Evolutionary conservation across 2,888 invertebrate species (phyloP).

Genomic region (Nomada hirtipes): DNA sequence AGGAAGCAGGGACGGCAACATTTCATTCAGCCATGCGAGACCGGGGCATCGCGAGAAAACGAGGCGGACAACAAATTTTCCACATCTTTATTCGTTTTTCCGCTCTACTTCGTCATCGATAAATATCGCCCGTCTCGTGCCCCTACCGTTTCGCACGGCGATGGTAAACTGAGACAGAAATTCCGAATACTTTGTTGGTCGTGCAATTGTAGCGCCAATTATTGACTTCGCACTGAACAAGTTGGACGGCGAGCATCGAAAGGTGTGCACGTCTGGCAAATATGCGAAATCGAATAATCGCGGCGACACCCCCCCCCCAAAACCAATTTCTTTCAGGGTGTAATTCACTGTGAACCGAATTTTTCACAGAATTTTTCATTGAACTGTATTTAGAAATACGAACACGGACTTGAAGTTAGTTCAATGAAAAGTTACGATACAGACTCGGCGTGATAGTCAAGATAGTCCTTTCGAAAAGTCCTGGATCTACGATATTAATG

Average conservation of each 20-base stretch:
- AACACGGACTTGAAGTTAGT: no score
- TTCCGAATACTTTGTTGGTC: not conserved
- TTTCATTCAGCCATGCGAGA: constrained; percentile 66
- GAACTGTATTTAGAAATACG: no score
- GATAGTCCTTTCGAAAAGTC: not conserved
- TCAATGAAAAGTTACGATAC: no score
- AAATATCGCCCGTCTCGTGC: constrained; percentile 58
- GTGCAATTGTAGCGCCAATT: not conserved
- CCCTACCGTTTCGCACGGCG: constrained; percentile 15
- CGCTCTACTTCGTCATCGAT: constrained; percentile 67
- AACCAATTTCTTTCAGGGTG: no score
- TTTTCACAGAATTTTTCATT: no score
- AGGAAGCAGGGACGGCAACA: constrained; percentile 51
- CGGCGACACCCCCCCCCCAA: not conserved
- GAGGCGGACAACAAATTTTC: constrained; percentile 68
- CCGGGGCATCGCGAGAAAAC: constrained; percentile 45
- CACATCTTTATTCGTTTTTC: constrained; percentile 63
- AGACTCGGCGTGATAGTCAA: no score
- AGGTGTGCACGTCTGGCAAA: not conserved
- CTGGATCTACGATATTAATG: not conserved
- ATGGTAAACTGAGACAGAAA: constrained; percentile 40
- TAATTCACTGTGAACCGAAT: no score
- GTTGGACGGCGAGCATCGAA: not conserved
- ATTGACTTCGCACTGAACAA: not conserved
- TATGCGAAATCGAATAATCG: not conserved